These are phyloP conservation scores for Spheniscus mendiculus DNA, from an alignment of 2,113 vertebrate species.

Conservation along the genomic window DNA sequence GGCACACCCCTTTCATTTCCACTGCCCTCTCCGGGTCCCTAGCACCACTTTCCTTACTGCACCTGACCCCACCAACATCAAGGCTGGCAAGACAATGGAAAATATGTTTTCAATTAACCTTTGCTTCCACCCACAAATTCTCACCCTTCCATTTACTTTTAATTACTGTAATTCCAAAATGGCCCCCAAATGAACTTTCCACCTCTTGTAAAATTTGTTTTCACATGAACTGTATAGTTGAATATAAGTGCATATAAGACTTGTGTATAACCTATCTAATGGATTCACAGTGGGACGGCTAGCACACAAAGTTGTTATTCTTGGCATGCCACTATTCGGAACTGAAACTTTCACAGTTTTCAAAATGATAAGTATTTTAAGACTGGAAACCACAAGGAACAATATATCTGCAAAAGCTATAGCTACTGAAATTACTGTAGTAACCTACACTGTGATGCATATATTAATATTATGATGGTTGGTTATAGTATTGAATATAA, in stretches of 20 bases:
- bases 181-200: conserved; percentile 64
- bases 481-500: not conserved
- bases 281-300: conserved; percentile 59
- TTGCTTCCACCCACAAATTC: conserved; percentile 27
- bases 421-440: conserved; percentile 14
- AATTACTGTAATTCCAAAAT: conserved; percentile 55
- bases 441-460: not conserved
- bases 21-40: not conserved
- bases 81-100: conserved; percentile 57
- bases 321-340: conserved; percentile 76
- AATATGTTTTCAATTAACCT: conserved; percentile 49
- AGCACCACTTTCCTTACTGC: conserved; percentile 14
- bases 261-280: conserved; percentile 62
- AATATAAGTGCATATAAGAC: conserved; percentile 48
- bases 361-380: conserved; percentile 73
- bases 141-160: conserved; percentile 49
- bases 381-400: conserved; percentile 80
- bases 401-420: conserved; percentile 64
- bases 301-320: conserved; percentile 75
- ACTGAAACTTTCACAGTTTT: conserved; percentile 68
- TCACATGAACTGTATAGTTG: not conserved
- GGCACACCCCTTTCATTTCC: conserved; percentile 59
- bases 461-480: not conserved
- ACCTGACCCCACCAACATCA: conserved; percentile 27
- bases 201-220: conserved; percentile 33